Evolutionary conservation across 2,113 vertebrate species (phyloP).

Genomic region (Thunnus maccoyii): DNA sequence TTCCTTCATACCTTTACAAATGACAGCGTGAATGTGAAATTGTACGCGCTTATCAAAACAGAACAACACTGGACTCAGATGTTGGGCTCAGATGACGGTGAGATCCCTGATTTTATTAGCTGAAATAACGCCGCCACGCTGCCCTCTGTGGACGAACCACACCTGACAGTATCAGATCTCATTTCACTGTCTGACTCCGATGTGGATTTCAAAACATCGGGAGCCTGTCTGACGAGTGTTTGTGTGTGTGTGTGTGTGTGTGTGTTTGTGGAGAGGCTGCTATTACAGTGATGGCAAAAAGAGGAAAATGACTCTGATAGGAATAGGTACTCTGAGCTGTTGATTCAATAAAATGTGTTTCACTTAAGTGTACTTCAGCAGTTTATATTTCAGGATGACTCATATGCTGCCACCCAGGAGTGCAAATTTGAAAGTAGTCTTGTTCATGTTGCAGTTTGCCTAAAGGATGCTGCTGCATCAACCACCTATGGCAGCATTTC

Average conservation of each 20-base stretch:
- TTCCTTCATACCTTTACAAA: neutral
- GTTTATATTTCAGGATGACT: slow-evolving; percentile 26
- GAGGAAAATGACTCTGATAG: slow-evolving; percentile 38
- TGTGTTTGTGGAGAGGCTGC: neutral
- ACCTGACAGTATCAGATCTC: slow-evolving; percentile 55
- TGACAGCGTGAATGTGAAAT: slow-evolving; percentile 10
- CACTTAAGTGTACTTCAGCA: slow-evolving; percentile 21
- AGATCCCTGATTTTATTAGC: slow-evolving; percentile 40
- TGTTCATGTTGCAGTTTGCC: neutral
- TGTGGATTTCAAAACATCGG: slow-evolving; percentile 27
- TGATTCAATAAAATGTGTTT: slow-evolving; percentile 39
- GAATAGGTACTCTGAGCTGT: slow-evolving; percentile 22
- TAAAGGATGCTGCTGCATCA: neutral
- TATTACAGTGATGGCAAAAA: slow-evolving; percentile 2
- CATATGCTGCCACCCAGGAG: neutral
- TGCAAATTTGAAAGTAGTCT: neutral
- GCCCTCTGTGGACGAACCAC: slow-evolving; percentile 42
- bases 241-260: neutral
- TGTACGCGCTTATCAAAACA: neutral
- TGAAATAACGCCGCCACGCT: slow-evolving; percentile 33
- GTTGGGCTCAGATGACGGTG: neutral
- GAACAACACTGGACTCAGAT: neutral
- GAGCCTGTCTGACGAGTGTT: neutral
- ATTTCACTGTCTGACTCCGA: slow-evolving; percentile 56
- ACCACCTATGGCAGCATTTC: neutral